Evolutionary conservation across 2,113 vertebrate species (phyloP).

Genomic region (Chloroceryle aenea): DNA sequence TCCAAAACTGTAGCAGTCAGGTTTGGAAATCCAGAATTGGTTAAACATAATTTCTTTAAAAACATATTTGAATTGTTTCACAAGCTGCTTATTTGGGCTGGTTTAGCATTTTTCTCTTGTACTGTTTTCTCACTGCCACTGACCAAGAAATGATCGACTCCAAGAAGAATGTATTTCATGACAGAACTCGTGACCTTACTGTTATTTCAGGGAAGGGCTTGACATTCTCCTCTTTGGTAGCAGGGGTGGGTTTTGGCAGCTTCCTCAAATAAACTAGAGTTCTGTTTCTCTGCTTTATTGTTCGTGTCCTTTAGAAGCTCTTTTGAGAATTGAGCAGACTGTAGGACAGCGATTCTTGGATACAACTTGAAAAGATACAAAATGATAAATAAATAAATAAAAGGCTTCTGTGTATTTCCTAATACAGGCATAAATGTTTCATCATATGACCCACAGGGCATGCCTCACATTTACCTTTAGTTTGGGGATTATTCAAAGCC

Average conservation of each 20-base stretch:
- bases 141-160: not conserved
- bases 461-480: conserved; percentile 18
- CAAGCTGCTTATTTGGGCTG: not conserved
- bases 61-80: not conserved
- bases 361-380: conserved; percentile 15
- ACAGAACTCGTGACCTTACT: not conserved
- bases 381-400: conserved; percentile 61
- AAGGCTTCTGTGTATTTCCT: conserved; percentile 33
- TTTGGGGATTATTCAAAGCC: conserved; percentile 15
- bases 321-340: not conserved
- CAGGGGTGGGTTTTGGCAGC: not conserved
- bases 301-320: conserved; percentile 8
- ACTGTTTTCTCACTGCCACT: not conserved
- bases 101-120: not conserved
- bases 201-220: not conserved
- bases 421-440: conserved; percentile 43
- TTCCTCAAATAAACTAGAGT: not conserved
- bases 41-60: not conserved
- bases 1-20: not conserved
- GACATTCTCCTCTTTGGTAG: not conserved
- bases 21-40: not conserved
- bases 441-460: not conserved
- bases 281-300: not conserved
- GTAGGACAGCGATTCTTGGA: not conserved
- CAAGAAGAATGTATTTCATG: not conserved